Evolutionary conservation across 2,113 vertebrate species (phyloP).

Genomic region (Fulmarus glacialis): DNA sequence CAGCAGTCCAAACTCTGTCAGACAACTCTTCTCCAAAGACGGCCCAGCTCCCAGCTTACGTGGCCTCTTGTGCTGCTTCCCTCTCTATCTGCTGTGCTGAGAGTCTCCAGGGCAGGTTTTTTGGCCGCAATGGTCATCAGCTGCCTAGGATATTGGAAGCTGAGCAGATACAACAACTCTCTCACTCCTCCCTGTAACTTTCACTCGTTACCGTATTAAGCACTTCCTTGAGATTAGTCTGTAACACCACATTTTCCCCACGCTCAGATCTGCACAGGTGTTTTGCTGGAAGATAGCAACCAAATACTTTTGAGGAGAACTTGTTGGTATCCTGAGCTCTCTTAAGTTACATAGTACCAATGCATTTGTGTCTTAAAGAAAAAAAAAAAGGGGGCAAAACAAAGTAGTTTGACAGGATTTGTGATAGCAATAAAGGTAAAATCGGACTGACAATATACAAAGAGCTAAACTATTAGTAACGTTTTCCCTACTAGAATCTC

Average conservation of each 20-base stretch:
- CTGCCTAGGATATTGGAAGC: not conserved
- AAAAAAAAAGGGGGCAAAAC: not conserved
- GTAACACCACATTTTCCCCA: not conserved
- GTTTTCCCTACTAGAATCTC: not conserved
- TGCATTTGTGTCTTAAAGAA: not conserved
- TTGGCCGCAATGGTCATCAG: not conserved
- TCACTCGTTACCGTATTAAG: not conserved
- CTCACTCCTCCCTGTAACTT: not conserved
- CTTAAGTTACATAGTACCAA: not conserved
- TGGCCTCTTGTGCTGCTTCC: not conserved
- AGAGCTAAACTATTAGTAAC: not conserved
- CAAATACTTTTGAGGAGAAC: not conserved
- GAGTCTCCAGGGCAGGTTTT: not conserved
- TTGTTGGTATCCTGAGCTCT: not conserved
- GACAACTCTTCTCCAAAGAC: not conserved
- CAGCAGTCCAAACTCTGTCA: not conserved
- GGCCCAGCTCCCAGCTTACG: not conserved
- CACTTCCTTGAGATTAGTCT: not conserved
- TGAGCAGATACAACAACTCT: not conserved
- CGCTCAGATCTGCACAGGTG: not conserved
- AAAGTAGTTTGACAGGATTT: not conserved
- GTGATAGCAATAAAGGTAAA: not conserved
- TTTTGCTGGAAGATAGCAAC: not conserved
- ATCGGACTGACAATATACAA: not conserved
- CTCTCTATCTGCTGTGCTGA: not conserved